Conservation (phyloP, 2,888 invertebrate species). For the Psylliodes chrysocephalus region DNA sequence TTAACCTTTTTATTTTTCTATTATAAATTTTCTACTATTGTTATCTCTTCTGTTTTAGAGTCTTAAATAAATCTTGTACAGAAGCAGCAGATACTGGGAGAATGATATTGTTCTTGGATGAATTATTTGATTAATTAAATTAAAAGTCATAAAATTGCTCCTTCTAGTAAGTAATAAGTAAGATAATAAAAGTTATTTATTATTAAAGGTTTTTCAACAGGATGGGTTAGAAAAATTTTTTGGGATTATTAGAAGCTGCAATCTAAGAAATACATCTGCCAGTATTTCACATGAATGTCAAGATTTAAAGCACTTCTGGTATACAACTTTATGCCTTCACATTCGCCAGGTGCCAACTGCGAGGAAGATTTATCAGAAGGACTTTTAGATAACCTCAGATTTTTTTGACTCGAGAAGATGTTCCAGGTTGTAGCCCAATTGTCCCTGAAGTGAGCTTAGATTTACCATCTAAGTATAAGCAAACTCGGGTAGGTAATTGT, state of each 20-base stretch:
- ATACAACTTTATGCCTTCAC: conserved; percentile 35
- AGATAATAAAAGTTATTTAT: not conserved
- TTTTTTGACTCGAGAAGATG: not conserved
- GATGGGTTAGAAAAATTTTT: conserved; percentile 43
- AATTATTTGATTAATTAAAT: conserved; percentile 40
- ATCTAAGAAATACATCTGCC: conserved; percentile 31
- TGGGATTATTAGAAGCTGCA: conserved; percentile 38
- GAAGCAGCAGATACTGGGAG: conserved; percentile 39
- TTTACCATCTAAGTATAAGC: not conserved
- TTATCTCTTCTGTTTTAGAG: not conserved
- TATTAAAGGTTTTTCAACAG: conserved; percentile 35
- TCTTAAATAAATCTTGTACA: not conserved
- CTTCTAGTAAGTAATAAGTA: not conserved
- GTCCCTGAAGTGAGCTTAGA: not conserved
- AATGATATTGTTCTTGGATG: conserved; percentile 39
- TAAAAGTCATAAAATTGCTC: not conserved
- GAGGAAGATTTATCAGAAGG: conserved; percentile 32
- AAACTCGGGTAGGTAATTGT: not conserved
- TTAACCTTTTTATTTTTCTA: not conserved
- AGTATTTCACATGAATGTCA: conserved; percentile 13
- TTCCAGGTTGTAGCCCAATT: no score
- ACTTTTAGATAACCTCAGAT: conserved; percentile 17
- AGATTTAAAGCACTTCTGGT: conserved; percentile 35
- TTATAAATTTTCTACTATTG: not conserved
- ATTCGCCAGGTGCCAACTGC: conserved; percentile 35